phyloP scores from a whole-genome alignment of 2,797 vertebrate species.

The Linurgus olivaceus region DNA sequence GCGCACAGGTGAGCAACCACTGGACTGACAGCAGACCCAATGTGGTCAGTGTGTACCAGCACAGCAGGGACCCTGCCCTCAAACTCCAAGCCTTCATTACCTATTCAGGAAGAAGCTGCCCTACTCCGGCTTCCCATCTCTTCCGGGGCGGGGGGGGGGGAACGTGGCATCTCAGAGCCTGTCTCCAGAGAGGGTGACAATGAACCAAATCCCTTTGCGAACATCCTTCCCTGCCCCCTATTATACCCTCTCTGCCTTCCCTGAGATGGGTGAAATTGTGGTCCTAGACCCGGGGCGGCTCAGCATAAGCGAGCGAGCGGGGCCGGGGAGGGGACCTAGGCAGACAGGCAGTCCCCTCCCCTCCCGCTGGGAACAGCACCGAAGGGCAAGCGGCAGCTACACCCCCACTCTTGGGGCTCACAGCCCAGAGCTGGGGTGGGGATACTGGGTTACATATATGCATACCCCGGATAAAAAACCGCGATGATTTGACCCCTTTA shows the following conservation, averaged over 20 bases:
- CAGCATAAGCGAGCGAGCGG: rapidly evolving
- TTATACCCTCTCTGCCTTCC: background rate
- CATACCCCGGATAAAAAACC: background rate
- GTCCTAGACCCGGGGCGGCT: background rate
- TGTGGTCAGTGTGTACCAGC: rapidly evolving
- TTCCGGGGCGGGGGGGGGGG: rapidly evolving
- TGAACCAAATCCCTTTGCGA: background rate
- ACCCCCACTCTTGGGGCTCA: no score
- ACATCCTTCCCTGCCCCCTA: rapidly evolving
- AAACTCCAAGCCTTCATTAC: background rate
- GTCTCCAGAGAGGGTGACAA: background rate
- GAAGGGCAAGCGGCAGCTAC: background rate
- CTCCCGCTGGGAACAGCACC: background rate
- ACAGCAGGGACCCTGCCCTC: background rate
- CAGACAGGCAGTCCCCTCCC: background rate
- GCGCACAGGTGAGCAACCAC: background rate
- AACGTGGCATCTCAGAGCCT: background rate
- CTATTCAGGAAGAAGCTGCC: background rate
- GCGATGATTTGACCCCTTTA: background rate
- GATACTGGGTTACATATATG: background rate
- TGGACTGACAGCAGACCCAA: background rate
- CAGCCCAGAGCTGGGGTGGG: background rate
- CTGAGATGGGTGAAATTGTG: rapidly evolving
- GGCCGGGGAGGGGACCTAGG: background rate
- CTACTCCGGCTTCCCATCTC: background rate